Conservation (phyloP, 2,888 invertebrate species). For the Tuta absoluta region DNA sequence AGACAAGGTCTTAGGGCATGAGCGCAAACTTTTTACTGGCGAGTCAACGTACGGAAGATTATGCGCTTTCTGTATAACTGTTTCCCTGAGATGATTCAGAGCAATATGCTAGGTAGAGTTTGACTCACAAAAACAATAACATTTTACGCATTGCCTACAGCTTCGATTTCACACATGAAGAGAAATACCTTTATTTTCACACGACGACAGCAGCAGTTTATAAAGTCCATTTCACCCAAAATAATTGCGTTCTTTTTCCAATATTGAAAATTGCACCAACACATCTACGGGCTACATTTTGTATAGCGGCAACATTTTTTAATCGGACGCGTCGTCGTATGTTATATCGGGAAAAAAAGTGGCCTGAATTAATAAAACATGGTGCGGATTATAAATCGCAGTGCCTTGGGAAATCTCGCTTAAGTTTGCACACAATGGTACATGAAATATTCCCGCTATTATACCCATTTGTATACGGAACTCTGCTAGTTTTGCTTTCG, state of each 20-base stretch:
- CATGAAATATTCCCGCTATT: conserved; percentile 62
- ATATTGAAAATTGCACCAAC: conserved; percentile 17
- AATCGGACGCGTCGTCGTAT: conserved; percentile 30
- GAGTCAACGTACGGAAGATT: too few species aligned
- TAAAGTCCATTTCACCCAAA: conserved; percentile 8
- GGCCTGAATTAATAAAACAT: conserved; percentile 58
- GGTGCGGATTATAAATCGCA: conserved; percentile 65
- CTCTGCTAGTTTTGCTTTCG: conserved; percentile 51
- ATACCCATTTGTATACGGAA: conserved; percentile 54
- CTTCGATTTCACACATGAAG: neutral
- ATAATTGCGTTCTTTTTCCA: conserved; percentile 10
- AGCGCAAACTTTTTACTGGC: too few species aligned
- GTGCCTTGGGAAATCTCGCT: conserved; percentile 68
- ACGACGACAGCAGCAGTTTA: neutral
- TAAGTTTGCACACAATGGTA: conserved; percentile 63
- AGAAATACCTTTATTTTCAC: conserved; percentile 1
- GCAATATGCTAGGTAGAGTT: neutral
- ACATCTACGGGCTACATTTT: neutral
- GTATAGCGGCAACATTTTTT: conserved; percentile 14
- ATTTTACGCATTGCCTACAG: neutral
- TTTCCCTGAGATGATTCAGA: neutral
- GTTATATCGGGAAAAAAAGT: conserved; percentile 51
- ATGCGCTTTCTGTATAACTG: too few species aligned
- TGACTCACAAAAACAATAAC: neutral
- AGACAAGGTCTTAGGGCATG: too few species aligned